Evolutionary conservation across 2,113 vertebrate genomes (phyloP), one percentile per base, ranked within the genome.

Genomic region (Chunga burmeisteri): DNA sequence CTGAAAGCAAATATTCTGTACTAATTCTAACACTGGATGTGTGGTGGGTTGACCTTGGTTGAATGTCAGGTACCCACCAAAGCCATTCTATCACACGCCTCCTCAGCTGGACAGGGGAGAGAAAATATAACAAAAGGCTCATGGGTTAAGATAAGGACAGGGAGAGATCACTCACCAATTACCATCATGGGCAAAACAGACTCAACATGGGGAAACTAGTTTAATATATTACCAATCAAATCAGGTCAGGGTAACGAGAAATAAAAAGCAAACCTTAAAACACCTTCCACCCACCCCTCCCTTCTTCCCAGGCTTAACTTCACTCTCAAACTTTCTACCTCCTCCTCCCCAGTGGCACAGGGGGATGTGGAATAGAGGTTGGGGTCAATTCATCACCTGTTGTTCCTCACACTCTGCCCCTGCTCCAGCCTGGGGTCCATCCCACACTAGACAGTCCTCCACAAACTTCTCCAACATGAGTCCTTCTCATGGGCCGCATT

Each of bases 271-370:
- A 59, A 52, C 46, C 18, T 59, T 59, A 27, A 30, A 77, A n/a
- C 26, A 14, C 42, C 55, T n/a, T 32, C 3, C 4, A 6, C 14
- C 7, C 3, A 42, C 4, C 4, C 3, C 9, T 21, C 5, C 8
- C 26, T 44, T 81, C 17, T 78, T 70, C 20, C 20, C 14, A 10
- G 36, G 30, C 44, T 49, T 7, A 49, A 7, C 30, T 53, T 90
- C 21, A 61, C 6, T 52, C 27, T 2, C 10, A 11, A 7, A 59
- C 59, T 38, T 50, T 46, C 14, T n/a, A 8, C 16, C 4, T 75
- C 16, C 22, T 90, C 20, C 27, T 10, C n/a, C 23, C 6, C 17
- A 20, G 19, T 25, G 29, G 6, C 16, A 5, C 8, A 46, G 34
- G 10, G 13, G 11, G 6, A 16, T 12, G 26, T 18, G 14, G 13